Base-by-base conservation (phyloP, 2,888 invertebrate genomes). In the Shargacucullia verbasci region DNA sequence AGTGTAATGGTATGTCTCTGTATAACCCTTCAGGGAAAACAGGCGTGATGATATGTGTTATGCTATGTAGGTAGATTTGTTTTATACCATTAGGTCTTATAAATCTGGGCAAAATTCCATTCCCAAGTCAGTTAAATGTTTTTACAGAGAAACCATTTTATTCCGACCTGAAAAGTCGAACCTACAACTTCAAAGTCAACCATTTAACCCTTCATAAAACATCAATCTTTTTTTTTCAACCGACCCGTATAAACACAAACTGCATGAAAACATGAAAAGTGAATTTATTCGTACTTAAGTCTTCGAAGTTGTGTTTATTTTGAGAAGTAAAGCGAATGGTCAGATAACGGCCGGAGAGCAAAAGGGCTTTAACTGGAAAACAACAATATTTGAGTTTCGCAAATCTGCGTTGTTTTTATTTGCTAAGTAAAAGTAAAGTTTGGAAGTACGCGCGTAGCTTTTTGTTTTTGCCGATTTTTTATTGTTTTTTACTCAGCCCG, bases 381-480 rank as follows among this genome's bases (percentile, higher is more conserved):
- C 52, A 74, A 71, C 54, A 75, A 69, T 69, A 69, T 71, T 71
- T 69, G 58, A 71, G 68, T 65, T 69, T 39, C 12, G 11, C 62
- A 63, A 52, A 67, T 54, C 35, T 45, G 31, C 31, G 13, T 48
- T 63, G 53, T 67, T 73, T 67, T 66, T 70, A 59, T 66, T 70
- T 55, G 54, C n/a, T 46, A 37, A 31, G 50, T 39, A 39, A 35
- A 72, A 56, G 41, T 71, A 29, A 38, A 38, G 55, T 53, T 69
- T 45, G 20, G 10, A n/a, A 40, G 38, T 37, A 11, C 13, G n/a
- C 27, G 12, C 8, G 50, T 13, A n/a, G 41, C 27, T 27, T 14
- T 15, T 27, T 25, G 4, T 1, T 20, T 20, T 20, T 11, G 29
- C 0, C 3, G 7, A 20, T 20, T 38, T 38, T 20, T 1, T 15